These are phyloP conservation scores for Xestoiulus laeticollis DNA, from an alignment of 2,888 invertebrate genomes.

Conservation along the genomic window DNA sequence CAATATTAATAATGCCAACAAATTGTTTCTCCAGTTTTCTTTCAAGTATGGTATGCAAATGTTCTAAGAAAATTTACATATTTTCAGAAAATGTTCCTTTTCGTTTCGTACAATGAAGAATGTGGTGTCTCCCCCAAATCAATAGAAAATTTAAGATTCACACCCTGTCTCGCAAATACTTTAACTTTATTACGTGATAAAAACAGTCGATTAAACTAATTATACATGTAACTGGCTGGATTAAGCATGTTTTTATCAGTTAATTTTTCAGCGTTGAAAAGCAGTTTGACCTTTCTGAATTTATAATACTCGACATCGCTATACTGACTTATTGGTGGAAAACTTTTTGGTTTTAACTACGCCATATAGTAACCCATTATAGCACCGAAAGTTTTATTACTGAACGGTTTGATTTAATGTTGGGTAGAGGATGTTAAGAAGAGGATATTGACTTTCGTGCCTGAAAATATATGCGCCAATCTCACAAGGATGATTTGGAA, in stretches of 20 bases:
- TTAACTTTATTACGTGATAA: neutral
- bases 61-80: neutral
- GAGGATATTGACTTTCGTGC: slow-evolving; percentile 10
- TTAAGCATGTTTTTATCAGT: neutral
- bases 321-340: neutral
- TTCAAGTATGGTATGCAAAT: neutral
- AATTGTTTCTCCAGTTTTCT: neutral
- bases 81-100: neutral
- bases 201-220: neutral
- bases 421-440: neutral
- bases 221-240: neutral
- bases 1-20: neutral
- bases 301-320: neutral
- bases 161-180: neutral
- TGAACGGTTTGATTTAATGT: slow-evolving; percentile 39
- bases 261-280: neutral
- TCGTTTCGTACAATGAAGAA: neutral
- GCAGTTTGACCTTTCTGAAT: neutral
- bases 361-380: neutral
- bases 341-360: slow-evolving; percentile 23
- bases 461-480: neutral
- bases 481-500: neutral
- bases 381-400: slow-evolving; percentile 30
- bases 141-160: neutral
- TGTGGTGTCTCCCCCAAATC: neutral